Evolutionary conservation across 2,888 invertebrate genomes (phyloP), one percentile per base, ranked within the genome.

Genomic region (Tortricodes alternella): DNA sequence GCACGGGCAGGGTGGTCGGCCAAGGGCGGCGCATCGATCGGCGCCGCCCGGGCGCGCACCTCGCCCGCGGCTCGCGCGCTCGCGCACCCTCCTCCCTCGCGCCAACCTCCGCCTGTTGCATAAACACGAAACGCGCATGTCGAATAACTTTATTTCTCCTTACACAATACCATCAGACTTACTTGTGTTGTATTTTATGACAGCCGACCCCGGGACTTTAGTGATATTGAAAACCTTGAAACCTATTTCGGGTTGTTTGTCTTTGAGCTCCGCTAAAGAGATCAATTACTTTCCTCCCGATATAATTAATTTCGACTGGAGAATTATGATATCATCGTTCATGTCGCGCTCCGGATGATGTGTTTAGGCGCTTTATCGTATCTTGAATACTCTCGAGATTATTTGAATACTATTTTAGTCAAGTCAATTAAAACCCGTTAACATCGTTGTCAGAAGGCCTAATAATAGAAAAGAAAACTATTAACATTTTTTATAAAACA

Each of bases 11-110:
- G 76, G 66, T 76, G 80, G 73, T 78, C 76, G 87, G 83, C 88
- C 89, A 89, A 89, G 89, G 89, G 83, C 88, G 82, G 70, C 76
- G 73, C 74, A 88, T 86, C 78, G 89, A 76, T 73, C 70, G 68
- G 57, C 59, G 58, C 50, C 49, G 62, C 66, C 67, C 66, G 62
- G 63, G 27, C 27, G 27, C 27, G 27, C 27, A 65, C 59, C 66
- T 60, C 58, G 60, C 53, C 61, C 57, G 64, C 59, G 49, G 52
- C 62, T 61, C 65, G 68, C 68, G 71, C 76, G 73, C 79, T 67
- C 70, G 75, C 79, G 76, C 76, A 71, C 66, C 64, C 55, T 64
- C 53, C 58, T 56, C 61, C 59, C 56, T 53, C 62, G 56, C 37
- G 23, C 37, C 19, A 41, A 13, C 58, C 48, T 53, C 46, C 60